These are phyloP conservation scores for Orbicella faveolata DNA, from an alignment of 64 coral and sea anemone species.

Conservation along the genomic window DNA sequence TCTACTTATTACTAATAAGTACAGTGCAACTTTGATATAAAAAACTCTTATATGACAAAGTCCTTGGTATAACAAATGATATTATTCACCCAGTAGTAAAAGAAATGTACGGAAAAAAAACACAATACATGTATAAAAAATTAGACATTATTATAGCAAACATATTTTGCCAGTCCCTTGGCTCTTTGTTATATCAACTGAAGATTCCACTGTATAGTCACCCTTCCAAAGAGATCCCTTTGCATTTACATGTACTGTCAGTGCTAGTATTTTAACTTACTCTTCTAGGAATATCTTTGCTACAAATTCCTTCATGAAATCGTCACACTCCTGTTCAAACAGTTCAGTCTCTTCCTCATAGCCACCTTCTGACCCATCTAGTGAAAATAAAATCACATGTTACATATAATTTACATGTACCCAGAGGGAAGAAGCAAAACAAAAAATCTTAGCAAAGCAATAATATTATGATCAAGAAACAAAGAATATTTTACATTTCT, in stretches of 20 bases:
- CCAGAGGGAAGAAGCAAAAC: too few relatives aligned
- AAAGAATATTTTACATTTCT: neutral
- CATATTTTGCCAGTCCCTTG: too few relatives aligned
- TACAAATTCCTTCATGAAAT: conserved; percentile 93
- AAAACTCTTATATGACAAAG: too few relatives aligned
- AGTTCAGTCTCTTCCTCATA: conserved; percentile 75
- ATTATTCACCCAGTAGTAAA: too few relatives aligned
- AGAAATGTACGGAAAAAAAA: too few relatives aligned
- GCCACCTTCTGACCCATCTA: conserved; percentile 37
- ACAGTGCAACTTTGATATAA: too few relatives aligned
- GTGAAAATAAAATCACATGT: neutral
- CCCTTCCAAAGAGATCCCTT: neutral
- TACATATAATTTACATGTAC: neutral
- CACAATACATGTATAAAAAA: too few relatives aligned
- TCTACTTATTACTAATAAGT: too few relatives aligned
- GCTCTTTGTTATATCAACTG: too few relatives aligned
- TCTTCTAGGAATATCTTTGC: conserved; percentile 79
- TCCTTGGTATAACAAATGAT: too few relatives aligned
- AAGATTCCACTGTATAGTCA: neutral
- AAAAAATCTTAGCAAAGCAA: neutral
- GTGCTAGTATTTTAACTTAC: conserved; percentile 39
- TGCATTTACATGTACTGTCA: neutral
- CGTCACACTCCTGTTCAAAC: conserved; percentile 81
- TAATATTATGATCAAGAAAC: neutral
- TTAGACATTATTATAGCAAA: too few relatives aligned